These are phyloP conservation scores for Drosophila insularis DNA, from an alignment of 1,140 invertebrate genomes.

Conservation along the genomic window DNA sequence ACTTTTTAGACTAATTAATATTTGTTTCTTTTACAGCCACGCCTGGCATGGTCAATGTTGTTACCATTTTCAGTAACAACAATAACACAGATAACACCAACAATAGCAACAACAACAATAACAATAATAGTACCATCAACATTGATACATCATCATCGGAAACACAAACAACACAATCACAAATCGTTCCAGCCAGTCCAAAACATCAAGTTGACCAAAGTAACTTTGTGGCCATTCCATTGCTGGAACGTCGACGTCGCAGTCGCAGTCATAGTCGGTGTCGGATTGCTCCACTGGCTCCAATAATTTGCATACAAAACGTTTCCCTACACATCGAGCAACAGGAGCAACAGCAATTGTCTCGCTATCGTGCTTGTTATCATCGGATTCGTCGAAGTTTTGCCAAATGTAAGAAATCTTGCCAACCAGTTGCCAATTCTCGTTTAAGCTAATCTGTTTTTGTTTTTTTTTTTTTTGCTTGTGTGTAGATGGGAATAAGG, in stretches of 20 bases:
- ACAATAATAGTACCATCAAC: slow-evolving; percentile 21
- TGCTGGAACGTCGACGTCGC: slow-evolving; percentile 64
- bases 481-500: no score
- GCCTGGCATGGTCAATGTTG: slow-evolving; percentile 49
- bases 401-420: slow-evolving; percentile 57
- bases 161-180: neutral
- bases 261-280: slow-evolving; percentile 69
- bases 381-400: slow-evolving; percentile 64
- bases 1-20: neutral
- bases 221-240: slow-evolving; percentile 60
- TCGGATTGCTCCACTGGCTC: slow-evolving; percentile 57
- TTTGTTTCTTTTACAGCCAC: slow-evolving; percentile 19
- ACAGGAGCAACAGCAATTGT: slow-evolving; percentile 48
- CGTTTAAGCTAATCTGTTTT: no score
- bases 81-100: slow-evolving; percentile 6
- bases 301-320: slow-evolving; percentile 66
- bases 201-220: neutral
- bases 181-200: neutral
- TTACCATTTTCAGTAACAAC: slow-evolving; percentile 45
- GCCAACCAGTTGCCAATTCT: no score
- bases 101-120: slow-evolving; percentile 6
- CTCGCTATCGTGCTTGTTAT: slow-evolving; percentile 65
- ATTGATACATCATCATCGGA: neutral
- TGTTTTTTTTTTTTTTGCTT: no score
- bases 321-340: slow-evolving; percentile 53